Base-by-base conservation (phyloP, 2,797 vertebrate genomes). In the Characodon lateralis region DNA sequence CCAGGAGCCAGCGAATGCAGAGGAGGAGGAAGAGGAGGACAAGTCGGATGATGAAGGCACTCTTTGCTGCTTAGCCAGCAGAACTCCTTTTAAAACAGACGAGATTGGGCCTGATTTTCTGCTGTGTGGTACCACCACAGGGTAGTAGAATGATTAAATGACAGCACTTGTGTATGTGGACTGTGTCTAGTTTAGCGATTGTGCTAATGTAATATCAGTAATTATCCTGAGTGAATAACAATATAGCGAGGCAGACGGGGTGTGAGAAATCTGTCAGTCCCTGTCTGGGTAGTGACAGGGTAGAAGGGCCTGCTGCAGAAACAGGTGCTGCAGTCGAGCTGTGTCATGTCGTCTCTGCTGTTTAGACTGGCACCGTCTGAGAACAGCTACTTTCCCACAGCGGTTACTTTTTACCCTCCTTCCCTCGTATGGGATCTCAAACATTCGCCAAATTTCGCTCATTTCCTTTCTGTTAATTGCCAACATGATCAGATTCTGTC, bases 1-100 rank as follows among this genome's bases (percentile, higher is more conserved):
- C 87, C 83, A 81, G 81, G 82, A 87, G 82, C 78, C 69, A 81
- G 86, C 89, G 77, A 77, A 90, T 81, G 90, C 88, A 90, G 93
- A 92, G 93, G 93, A 88, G 92, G 92, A 93, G 86, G 91, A 93
- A 76, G 92, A 93, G 1, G 89, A 89, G 84, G 85, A 63, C 75
- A 90, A 88, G 89, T 85, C 82, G 89, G 90, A 87, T 86, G 91
- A 94, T 78, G 92, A 92, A 92, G 92, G 81, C 14, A 3, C 56
- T 79, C 84, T 83, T 85, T 63, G 82, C 80, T 78, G 76, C 72
- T 72, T 56, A 74, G 65, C 72, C 24, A 58, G 59, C 76, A 84
- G 75, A 51, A 28, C 76, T 84, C 20, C 76, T 81, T 79, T 83
- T 6, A 77, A 77, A 65, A 3, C 22, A 41, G 13, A 73, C 71